These are phyloP conservation scores for Cinclus mexicanus DNA, from an alignment of 2,113 vertebrate species.

Conservation along the genomic window DNA sequence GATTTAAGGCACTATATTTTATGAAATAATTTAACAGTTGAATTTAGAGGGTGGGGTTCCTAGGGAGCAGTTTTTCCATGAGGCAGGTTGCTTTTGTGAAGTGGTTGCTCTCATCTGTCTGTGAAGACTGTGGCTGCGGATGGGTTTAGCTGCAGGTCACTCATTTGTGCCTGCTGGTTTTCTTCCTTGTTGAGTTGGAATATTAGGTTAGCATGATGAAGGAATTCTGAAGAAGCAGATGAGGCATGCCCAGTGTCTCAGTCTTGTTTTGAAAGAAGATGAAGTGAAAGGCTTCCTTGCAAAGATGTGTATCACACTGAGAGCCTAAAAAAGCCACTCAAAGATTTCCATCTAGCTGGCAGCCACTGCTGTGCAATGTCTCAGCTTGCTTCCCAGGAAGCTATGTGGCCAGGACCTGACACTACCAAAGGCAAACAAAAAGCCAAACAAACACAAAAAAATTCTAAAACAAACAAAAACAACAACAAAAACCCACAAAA, in stretches of 20 bases:
- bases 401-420: neutral
- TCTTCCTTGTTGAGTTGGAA: neutral
- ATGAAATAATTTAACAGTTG: neutral
- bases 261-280: neutral
- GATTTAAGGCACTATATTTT: neutral
- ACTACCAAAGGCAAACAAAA: neutral
- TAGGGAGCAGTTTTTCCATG: neutral
- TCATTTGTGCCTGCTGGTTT: neutral
- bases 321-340: neutral
- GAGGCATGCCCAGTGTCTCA: neutral
- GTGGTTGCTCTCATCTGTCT: neutral
- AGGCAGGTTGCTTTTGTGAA: neutral
- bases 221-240: neutral
- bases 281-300: neutral
- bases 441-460: neutral
- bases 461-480: neutral
- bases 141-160: neutral
- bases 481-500: neutral
- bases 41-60: neutral
- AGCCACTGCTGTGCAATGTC: neutral
- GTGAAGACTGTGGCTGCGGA: neutral
- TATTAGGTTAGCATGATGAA: rapidly evolving
- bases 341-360: neutral
- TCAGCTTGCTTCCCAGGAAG: neutral
- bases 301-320: neutral